Evolutionary conservation across 1,140 invertebrate genomes (phyloP).

Genomic region (Monochamus saltuarius): DNA sequence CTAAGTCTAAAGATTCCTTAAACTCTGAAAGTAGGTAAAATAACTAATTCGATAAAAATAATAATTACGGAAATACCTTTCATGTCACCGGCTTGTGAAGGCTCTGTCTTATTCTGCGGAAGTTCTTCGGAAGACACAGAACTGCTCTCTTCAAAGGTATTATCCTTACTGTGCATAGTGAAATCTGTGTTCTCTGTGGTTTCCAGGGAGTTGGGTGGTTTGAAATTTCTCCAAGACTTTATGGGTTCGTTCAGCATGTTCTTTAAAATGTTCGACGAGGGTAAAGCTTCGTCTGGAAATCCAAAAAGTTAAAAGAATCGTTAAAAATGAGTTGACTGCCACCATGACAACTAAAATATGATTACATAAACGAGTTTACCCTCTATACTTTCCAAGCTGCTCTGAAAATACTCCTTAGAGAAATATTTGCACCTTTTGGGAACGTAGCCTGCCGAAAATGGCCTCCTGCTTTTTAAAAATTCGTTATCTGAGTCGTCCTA

Average conservation of each 20-base stretch:
- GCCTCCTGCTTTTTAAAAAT: constrained; percentile 22
- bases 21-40: too few relatives aligned
- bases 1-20: constrained; percentile 20
- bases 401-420: constrained; percentile 26
- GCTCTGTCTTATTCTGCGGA: neutral
- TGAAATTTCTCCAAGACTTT: constrained; percentile 31
- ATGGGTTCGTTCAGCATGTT: constrained; percentile 39
- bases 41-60: too few relatives aligned
- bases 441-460: constrained; percentile 38
- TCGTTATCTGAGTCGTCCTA: constrained; percentile 25
- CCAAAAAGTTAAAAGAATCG: too few relatives aligned
- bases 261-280: constrained; percentile 39
- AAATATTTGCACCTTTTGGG: constrained; percentile 22
- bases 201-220: constrained; percentile 4
- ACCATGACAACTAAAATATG: too few relatives aligned
- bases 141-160: constrained; percentile 20
- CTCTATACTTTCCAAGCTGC: constrained; percentile 32
- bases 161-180: constrained; percentile 21
- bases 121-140: constrained; percentile 26
- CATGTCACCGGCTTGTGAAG: too few relatives aligned
- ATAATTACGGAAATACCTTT: too few relatives aligned
- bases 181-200: constrained; percentile 17
- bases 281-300: constrained; percentile 31
- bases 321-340: too few relatives aligned
- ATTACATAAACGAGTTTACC: constrained; percentile 24